These are phyloP conservation scores for Enteromius anoplus DNA, from an alignment of 2,797 vertebrate species.

Conservation along the genomic window DNA sequence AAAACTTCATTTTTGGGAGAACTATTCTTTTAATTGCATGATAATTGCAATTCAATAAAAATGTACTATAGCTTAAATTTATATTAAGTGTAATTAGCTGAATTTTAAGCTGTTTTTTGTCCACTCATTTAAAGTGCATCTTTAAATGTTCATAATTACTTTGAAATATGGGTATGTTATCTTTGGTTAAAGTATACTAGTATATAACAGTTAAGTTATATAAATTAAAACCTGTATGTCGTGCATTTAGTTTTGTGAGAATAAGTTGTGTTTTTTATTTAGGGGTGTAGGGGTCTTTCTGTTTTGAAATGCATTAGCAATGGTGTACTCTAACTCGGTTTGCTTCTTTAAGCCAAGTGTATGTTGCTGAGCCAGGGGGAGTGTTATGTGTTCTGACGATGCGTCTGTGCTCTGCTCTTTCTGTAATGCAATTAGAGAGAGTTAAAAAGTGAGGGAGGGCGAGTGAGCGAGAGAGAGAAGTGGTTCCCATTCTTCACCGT, in stretches of 20 bases:
- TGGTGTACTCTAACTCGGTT: slow-evolving; percentile 8
- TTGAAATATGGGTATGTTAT: neutral
- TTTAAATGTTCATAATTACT: neutral
- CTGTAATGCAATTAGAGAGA: slow-evolving; percentile 78
- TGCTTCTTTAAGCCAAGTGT: slow-evolving; percentile 72
- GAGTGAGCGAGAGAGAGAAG: slow-evolving; percentile 39
- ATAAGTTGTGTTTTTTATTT: slow-evolving; percentile 2
- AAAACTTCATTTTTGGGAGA: neutral
- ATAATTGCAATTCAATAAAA: neutral
- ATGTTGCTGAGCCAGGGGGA: slow-evolving; percentile 68
- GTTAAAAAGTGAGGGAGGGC: slow-evolving; percentile 56
- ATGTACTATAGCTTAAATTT: neutral
- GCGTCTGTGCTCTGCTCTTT: slow-evolving; percentile 73
- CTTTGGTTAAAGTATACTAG: neutral
- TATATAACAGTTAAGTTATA: neutral
- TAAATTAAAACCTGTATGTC: neutral
- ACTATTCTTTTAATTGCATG: neutral
- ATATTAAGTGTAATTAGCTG: neutral
- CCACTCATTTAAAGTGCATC: neutral
- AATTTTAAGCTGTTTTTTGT: neutral
- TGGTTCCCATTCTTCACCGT: slow-evolving; percentile 25
- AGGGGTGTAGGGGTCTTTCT: neutral
- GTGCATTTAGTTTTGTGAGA: neutral
- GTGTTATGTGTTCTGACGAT: slow-evolving; percentile 68
- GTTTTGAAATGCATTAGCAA: slow-evolving; percentile 7